Conservation (phyloP, 1,140 invertebrate species). For the Agrilus planipennis region DNA sequence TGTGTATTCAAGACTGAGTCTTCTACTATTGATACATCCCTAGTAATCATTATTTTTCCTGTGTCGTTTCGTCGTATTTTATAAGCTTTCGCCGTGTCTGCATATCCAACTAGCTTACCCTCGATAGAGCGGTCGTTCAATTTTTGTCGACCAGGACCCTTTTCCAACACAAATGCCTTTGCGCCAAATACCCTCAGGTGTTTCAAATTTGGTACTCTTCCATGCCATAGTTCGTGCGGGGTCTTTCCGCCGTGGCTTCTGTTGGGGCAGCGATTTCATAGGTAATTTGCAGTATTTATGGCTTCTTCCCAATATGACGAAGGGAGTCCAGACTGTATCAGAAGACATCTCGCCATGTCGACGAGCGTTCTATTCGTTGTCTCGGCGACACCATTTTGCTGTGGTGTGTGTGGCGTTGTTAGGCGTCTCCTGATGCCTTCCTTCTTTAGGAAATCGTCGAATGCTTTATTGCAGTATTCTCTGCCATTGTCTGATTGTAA, state of each 20-base stretch:
- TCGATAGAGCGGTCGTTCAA: too few relatives aligned
- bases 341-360: slow-evolving; percentile 25
- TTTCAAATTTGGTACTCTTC: slow-evolving; percentile 17
- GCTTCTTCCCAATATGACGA: slow-evolving; percentile 25
- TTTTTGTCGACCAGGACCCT: too few relatives aligned
- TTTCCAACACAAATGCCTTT: too few relatives aligned
- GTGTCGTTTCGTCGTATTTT: too few relatives aligned
- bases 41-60: too few relatives aligned
- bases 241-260: slow-evolving; percentile 1
- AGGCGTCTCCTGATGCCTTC: slow-evolving; percentile 15
- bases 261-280: slow-evolving; percentile 19
- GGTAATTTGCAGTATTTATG: slow-evolving; percentile 19
- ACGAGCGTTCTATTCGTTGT: slow-evolving; percentile 30
- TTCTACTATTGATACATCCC: too few relatives aligned
- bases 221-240: slow-evolving; percentile 14
- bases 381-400: slow-evolving; percentile 32
- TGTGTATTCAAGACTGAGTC: too few relatives aligned
- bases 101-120: too few relatives aligned
- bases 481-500: slow-evolving; percentile 25
- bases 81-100: too few relatives aligned
- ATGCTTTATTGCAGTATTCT: slow-evolving; percentile 24
- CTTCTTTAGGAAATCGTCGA: slow-evolving; percentile 17
- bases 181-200: slow-evolving; percentile 24
- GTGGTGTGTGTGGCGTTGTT: slow-evolving; percentile 26
- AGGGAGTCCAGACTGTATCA: slow-evolving; percentile 18